Evolutionary conservation across 1,140 invertebrate genomes (phyloP), one percentile per base, ranked within the genome.

Genomic region (Mizuhopecten yessoensis): DNA sequence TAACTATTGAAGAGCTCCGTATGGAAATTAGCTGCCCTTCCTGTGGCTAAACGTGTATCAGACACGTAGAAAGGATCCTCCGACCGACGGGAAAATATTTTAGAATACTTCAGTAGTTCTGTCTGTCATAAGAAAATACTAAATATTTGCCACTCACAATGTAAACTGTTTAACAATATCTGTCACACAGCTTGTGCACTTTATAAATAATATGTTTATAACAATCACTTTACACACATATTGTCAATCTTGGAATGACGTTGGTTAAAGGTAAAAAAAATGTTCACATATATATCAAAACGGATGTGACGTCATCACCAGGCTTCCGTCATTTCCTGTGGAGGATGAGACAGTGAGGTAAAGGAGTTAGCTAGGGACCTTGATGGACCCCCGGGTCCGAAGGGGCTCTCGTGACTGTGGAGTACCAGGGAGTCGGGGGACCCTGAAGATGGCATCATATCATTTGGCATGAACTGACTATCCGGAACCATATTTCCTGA

Each of bases 261-360:
- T 87, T 34, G 34, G 34, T 87, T 87, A 23, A 34, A 87, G 34
- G 36, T 87, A 34, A 34, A 34, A 39, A 45, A 34, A 87, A n/a
- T 39, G 87, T 90, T 88, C 87, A 92, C 88, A 90, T 91, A 88
- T 33, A 15, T 86, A 86, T n/a, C 5, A 75, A 23, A 49, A 36
- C 49, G 20, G 34, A 36, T 86, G 57, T 42, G 88, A 88, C 49
- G 92, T 94, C 93, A 93, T 93, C 93, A 94, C 17, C 91, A 92
- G 86, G 93, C 93, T 86, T 89, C 90, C 36, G 93, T 90, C 93
- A 94, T 92, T 93, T 94, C 93, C 39, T 75, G 57, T 75, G 92
- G 89, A 33, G 88, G 91, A 34, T 92, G 92, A 89, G 93, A 91
- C 88, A 91, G 87, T 86, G 91, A 91, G 75, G 86, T 90, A 90